phyloP scores from a whole-genome alignment of 2,113 vertebrate genomes.

The Oreochromis spilurus region DNA sequence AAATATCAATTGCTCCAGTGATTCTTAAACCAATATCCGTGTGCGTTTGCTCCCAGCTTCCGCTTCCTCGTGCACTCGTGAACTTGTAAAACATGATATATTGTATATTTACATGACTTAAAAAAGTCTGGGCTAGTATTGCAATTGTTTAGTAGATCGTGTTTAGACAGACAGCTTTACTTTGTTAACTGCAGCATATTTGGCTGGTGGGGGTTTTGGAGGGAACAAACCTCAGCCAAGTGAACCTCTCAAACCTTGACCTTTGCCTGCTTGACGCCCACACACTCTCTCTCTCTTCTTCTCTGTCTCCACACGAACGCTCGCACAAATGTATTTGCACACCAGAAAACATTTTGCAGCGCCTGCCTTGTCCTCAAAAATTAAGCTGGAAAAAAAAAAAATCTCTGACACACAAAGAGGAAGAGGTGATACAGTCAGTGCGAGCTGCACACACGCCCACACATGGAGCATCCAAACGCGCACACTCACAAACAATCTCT shows the following conservation, averaged over 20 bases:
- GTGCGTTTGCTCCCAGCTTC: neutral
- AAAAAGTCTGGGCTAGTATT: neutral
- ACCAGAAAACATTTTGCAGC: neutral
- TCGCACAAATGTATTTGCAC: neutral
- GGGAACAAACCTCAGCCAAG: constrained; percentile 50
- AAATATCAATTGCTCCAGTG: neutral
- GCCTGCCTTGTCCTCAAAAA: neutral
- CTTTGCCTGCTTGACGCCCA: constrained; percentile 44
- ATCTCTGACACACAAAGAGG: neutral
- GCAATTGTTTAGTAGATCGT: constrained; percentile 43
- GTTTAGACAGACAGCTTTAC: constrained; percentile 46
- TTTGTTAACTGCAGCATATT: constrained; percentile 50
- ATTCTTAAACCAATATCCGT: constrained; percentile 5
- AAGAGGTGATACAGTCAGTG: constrained; percentile 4
- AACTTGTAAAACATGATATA: constrained; percentile 38
- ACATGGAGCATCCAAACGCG: neutral
- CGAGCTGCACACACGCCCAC: neutral
- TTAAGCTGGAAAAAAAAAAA: neutral
- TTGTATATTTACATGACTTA: constrained; percentile 6
- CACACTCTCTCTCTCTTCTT: constrained; percentile 4
- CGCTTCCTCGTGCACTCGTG: neutral
- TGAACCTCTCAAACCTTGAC: constrained; percentile 63
- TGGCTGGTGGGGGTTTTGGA: constrained; percentile 36
- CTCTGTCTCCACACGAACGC: neutral
- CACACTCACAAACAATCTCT: neutral